phyloP scores from a whole-genome alignment of 2,797 vertebrate genomes.

The Neomorphus geoffroyi region DNA sequence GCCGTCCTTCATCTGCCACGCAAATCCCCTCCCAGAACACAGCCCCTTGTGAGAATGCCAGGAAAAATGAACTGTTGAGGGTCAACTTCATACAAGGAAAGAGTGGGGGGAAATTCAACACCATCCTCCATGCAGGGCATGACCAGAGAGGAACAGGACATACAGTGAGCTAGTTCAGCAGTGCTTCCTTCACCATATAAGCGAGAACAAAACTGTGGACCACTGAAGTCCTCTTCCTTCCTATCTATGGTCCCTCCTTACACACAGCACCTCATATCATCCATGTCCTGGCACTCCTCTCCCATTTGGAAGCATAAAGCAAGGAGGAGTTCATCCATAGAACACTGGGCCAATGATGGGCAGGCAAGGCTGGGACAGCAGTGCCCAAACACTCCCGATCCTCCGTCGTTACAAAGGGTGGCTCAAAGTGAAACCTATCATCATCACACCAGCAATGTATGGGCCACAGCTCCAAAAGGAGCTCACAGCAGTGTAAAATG shows the following conservation, averaged over 20 bases:
- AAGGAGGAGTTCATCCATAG: background rate
- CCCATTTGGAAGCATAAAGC: background rate
- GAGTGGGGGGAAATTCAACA: background rate
- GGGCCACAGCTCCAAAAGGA: background rate
- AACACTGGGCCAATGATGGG: background rate
- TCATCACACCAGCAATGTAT: accelerated
- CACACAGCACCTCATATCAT: accelerated
- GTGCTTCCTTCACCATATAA: accelerated
- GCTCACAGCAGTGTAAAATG: background rate
- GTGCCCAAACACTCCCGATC: background rate
- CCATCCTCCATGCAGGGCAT: accelerated
- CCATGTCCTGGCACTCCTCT: background rate
- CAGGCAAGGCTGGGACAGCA: background rate
- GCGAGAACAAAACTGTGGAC: background rate
- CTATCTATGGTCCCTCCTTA: background rate
- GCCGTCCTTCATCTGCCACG: background rate
- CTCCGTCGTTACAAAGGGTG: background rate
- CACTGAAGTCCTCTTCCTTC: background rate
- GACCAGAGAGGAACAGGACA: background rate
- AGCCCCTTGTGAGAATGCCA: background rate
- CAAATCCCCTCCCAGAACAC: background rate
- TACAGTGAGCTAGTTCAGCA: background rate
- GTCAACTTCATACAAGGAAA: accelerated
- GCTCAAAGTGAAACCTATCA: background rate
- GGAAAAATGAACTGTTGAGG: background rate